Evolutionary conservation across 2,113 vertebrate genomes (phyloP), one percentile per base, ranked within the genome.

Genomic region (Porphyrio hochstetteri): DNA sequence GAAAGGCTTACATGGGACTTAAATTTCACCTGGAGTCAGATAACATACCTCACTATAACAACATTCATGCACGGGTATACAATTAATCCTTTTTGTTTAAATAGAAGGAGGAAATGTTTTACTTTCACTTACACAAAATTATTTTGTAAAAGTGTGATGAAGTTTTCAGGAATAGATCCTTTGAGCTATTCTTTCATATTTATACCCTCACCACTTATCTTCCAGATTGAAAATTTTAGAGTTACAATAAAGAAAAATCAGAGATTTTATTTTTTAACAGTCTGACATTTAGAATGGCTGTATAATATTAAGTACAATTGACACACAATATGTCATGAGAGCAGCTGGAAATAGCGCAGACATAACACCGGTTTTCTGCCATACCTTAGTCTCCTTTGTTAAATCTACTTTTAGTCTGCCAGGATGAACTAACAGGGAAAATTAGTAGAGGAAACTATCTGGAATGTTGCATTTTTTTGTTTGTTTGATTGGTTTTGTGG

Each of bases 131-230:
- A 67, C 7, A 56, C 48, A 71, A 80, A 91, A 31, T 57, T 35
- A n/a, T 57, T 36, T 38, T 52, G 25, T 24, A 64, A 70, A 88
- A 69, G 20, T 61, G 67, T 52, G 59, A 79, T 48, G 90, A 76
- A 78, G 63, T 85, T 76, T 82, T 93, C 75, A 57, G 71, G 35
- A 77, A 90, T 85, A 90, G 82, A 90, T 61, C 35, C 78, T 92
- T 78, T 78, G 38, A 87, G 85, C 48, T 38, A 9, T 42, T 92
- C 76, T 86, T 91, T 84, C 60, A 84, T 40, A 65, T 90, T 86
- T 92, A 38, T 31, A 88, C 75, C 53, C 78, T 85, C 42, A 65
- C 5, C 13, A 44, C 53, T 82, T 94, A 91, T 74, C 67, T 92
- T 86, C 55, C 82, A 71, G 57, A 81, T 2, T 82, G 33, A 50